These are phyloP conservation scores for Cryptomyrus ogoouensis DNA, from an alignment of 2,113 vertebrate species.

Conservation along the genomic window DNA sequence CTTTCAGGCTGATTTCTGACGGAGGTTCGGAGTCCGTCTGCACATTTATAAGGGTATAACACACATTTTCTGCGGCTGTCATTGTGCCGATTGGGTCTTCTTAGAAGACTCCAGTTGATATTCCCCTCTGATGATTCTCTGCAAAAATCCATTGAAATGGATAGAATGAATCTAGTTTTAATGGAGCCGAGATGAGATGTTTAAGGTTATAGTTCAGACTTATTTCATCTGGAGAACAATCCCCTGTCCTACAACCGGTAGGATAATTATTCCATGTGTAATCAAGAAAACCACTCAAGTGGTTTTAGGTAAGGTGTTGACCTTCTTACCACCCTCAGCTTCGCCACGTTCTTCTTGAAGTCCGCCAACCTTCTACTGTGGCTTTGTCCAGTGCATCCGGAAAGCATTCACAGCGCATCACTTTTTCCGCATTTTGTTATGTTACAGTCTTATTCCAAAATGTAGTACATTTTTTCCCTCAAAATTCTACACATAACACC, in stretches of 20 bases:
- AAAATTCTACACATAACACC: too few species aligned
- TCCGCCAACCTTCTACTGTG: neutral
- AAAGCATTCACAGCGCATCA: too few species aligned
- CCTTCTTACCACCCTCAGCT: neutral
- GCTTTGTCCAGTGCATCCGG: neutral
- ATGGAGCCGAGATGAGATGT: neutral
- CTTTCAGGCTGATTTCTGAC: constrained; percentile 92
- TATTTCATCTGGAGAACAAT: neutral
- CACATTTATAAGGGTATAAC: constrained; percentile 96
- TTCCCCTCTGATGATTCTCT: neutral
- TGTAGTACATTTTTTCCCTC: too few species aligned
- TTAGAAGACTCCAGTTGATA: constrained; percentile 38
- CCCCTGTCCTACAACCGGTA: neutral
- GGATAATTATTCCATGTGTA: neutral
- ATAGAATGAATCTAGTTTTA: neutral
- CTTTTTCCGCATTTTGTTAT: too few species aligned
- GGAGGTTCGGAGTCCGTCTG: constrained; percentile 91
- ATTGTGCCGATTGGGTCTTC: constrained; percentile 60
- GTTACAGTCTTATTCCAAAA: too few species aligned
- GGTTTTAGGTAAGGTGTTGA: neutral
- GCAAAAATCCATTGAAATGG: neutral
- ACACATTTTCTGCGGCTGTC: constrained; percentile 97
- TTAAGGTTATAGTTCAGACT: neutral
- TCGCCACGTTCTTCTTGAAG: neutral
- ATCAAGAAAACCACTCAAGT: neutral